phyloP scores from a whole-genome alignment of 2,888 invertebrate genomes.

The Halictus ligatus region DNA sequence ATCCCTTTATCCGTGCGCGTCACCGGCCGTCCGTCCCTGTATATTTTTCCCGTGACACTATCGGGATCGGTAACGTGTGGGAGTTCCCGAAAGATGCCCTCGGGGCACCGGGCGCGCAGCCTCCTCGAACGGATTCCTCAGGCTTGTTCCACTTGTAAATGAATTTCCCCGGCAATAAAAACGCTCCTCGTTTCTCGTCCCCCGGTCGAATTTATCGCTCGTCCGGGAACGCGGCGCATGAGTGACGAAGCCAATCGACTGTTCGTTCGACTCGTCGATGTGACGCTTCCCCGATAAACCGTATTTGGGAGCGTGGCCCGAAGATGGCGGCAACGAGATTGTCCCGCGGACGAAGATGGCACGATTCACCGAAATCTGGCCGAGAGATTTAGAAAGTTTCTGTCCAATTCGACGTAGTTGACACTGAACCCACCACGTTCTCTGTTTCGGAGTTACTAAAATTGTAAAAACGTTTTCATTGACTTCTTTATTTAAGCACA shows the following conservation, averaged over 20 bases:
- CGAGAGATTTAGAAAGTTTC: background rate
- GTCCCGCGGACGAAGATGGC: background rate
- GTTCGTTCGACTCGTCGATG: background rate
- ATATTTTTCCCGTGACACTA: constrained; percentile 48
- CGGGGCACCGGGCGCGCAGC: background rate
- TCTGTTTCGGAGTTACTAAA: no score
- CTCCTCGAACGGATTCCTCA: constrained; percentile 21
- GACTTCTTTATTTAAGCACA: no score
- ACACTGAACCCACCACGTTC: no score
- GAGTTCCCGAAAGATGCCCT: constrained; percentile 19
- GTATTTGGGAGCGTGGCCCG: background rate
- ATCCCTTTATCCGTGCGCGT: constrained; percentile 55
- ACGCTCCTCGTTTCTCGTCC: background rate
- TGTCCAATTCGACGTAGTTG: no score
- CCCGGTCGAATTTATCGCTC: background rate
- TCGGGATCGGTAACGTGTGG: constrained; percentile 14
- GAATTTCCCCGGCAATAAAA: constrained; percentile 14
- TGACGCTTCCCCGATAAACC: background rate
- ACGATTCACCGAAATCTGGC: background rate
- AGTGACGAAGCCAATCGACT: background rate
- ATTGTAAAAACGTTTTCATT: no score
- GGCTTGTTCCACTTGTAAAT: constrained; percentile 29
- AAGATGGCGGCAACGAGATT: background rate
- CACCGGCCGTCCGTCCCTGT: constrained; percentile 39
- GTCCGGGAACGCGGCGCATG: background rate